Conservation (phyloP, 2,113 vertebrate species). For the Equus quagga region DNA sequence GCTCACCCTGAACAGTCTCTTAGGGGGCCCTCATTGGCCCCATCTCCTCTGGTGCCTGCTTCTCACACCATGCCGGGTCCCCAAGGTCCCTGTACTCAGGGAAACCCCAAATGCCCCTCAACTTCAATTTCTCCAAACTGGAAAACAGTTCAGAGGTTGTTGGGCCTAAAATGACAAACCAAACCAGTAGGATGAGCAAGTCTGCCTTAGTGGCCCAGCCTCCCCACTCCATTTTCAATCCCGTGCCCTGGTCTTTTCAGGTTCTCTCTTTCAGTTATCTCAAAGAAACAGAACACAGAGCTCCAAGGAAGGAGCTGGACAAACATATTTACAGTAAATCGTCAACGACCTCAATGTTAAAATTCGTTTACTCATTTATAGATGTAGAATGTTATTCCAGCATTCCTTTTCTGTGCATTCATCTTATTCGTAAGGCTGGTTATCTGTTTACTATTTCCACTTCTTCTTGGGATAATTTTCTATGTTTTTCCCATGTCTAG, state of each 20-base stretch:
- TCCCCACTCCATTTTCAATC: background rate
- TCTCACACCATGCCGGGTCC: background rate
- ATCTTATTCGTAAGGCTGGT: background rate
- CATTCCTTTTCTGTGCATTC: background rate
- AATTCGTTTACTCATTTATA: background rate
- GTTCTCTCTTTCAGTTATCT: background rate
- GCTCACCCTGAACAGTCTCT: background rate
- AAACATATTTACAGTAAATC: background rate
- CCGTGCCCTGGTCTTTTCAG: background rate
- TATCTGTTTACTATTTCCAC: background rate
- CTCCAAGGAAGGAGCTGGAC: background rate
- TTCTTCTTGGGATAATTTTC: constrained; percentile 5
- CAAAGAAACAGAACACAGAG: background rate
- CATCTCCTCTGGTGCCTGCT: background rate
- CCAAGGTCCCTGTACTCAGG: background rate
- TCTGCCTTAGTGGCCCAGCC: background rate
- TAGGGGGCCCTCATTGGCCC: background rate
- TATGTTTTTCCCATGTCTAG: background rate
- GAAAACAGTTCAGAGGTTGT: background rate
- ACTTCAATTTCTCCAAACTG: background rate
- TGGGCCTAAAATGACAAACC: background rate
- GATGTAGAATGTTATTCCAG: background rate
- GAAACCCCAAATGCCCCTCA: background rate
- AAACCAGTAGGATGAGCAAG: background rate
- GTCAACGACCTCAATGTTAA: background rate